Base-by-base conservation (phyloP, 23 tunicate species). In the Styela clava region DNA sequence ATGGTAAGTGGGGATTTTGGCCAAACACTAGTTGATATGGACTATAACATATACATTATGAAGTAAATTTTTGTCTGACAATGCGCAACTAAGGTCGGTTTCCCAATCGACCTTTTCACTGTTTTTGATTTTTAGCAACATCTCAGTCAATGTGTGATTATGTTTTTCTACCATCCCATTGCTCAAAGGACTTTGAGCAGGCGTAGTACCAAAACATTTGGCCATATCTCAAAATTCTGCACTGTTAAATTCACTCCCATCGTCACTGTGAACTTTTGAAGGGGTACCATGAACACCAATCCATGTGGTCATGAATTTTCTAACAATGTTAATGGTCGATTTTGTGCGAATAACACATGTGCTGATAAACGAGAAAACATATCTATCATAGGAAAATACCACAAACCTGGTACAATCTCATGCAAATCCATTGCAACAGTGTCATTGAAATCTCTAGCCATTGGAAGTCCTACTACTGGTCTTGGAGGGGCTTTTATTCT, bases 301-400 rank as follows among this genome's bases (percentile, higher is more conserved):
- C 56, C 56, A 44, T 5, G 56, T 12, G 9, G 7, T 7, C 56
- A 44, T 44, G 12, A 44, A 44, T 44, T 44, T 44, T 5, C 12
- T 12, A 7, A 44, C 56, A n/a, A n/a, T n/a, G n/a, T n/a, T n/a
- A n/a, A n/a, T n/a, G n/a, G n/a, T n/a, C n/a, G n/a, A n/a, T n/a
- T n/a, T n/a, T n/a, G n/a, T n/a, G n/a, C n/a, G n/a, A n/a, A n/a
- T n/a, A n/a, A n/a, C 18, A 24, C 62, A 35, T 2, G 12, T 78
- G 33, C 62, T 78, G 2, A 61, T 69, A 29, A 64, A 37, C 83
- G 34, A 22, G 83, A 29, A 3, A 79, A 79, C 52, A 62, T 16
- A 32, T 79, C 83, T 62, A 79, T 79, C 16, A 79, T 79, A 52
- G 62, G 83, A 29, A 77, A 77, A 51, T 77, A 44, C 81, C 81